Evolutionary conservation across 2,113 vertebrate genomes (phyloP).

Genomic region (Ailurus styani): DNA sequence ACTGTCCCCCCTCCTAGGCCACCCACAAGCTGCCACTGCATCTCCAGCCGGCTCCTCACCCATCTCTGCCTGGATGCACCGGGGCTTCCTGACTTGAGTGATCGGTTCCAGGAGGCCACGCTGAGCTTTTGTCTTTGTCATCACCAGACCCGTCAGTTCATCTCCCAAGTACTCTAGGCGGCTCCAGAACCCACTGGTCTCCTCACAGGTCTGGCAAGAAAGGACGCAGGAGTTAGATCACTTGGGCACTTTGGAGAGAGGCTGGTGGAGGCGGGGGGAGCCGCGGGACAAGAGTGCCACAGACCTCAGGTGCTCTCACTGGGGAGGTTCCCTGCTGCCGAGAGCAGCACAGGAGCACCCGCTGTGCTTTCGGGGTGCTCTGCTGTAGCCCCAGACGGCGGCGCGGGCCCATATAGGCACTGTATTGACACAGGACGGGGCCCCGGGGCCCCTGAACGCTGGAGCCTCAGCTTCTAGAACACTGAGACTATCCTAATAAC

Average conservation of each 20-base stretch:
- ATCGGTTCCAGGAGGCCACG: constrained; percentile 81
- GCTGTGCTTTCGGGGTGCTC: background rate
- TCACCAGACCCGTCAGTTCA: constrained; percentile 86
- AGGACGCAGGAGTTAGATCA: background rate
- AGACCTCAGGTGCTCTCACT: background rate
- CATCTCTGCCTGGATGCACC: constrained; percentile 79
- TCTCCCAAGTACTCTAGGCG: constrained; percentile 86
- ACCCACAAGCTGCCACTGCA: too few relatives aligned
- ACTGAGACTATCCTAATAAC: background rate
- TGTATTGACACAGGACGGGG: background rate
- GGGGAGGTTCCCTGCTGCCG: background rate
- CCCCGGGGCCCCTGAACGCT: background rate
- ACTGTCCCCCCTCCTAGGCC: background rate
- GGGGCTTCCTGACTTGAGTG: constrained; percentile 83
- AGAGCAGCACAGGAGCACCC: background rate
- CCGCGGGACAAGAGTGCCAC: background rate
- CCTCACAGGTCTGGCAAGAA: constrained; percentile 78
- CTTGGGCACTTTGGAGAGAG: background rate
- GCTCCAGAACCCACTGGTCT: constrained; percentile 90
- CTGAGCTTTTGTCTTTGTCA: constrained; percentile 87
- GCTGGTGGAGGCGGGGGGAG: background rate
- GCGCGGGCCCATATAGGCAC: background rate
- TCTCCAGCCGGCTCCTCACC: constrained; percentile 74
- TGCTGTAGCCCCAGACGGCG: background rate
- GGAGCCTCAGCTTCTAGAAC: background rate